These are phyloP conservation scores for Margarornis squamiger DNA, from an alignment of 2,797 vertebrate genomes.

Conservation along the genomic window DNA sequence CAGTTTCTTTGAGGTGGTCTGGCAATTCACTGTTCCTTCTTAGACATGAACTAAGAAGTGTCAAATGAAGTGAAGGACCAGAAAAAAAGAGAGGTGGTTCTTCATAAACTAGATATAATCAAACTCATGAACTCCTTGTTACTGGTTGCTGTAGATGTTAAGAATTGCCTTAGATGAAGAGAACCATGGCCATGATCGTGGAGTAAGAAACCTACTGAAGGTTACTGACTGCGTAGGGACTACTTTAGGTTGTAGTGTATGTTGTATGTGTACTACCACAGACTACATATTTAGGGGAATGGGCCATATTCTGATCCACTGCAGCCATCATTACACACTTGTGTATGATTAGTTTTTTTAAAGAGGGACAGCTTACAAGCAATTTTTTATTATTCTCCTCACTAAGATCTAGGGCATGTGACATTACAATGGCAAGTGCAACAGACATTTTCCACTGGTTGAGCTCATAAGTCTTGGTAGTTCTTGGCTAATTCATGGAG, in stretches of 20 bases:
- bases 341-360: neutral
- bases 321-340: neutral
- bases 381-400: neutral
- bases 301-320: neutral
- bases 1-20: neutral
- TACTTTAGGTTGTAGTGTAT: neutral
- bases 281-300: neutral
- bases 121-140: accelerated
- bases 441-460: neutral
- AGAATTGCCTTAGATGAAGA: neutral
- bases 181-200: neutral
- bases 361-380: neutral
- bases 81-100: neutral
- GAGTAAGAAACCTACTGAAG: neutral
- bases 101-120: neutral
- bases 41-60: neutral
- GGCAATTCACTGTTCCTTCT: neutral
- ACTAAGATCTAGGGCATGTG: neutral
- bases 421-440: neutral
- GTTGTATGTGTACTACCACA: neutral
- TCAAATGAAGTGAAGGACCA: neutral
- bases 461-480: neutral
- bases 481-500: neutral
- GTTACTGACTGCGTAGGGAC: neutral
- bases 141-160: neutral